Evolutionary conservation across 1,140 invertebrate genomes (phyloP).

Genomic region (Cheumatopsyche charites): DNA sequence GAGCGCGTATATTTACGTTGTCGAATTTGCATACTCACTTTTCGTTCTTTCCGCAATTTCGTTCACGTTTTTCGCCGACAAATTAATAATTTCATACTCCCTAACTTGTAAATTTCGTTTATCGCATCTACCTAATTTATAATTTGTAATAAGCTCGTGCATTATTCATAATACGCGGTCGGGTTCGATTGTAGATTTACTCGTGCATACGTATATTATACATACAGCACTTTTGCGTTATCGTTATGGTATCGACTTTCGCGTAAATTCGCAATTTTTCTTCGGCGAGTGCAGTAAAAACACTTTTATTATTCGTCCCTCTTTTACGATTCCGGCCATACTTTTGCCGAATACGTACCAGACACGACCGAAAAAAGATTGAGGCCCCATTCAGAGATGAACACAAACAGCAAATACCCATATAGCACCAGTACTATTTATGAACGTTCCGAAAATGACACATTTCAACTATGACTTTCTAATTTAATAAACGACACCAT

Average conservation of each 20-base stretch:
- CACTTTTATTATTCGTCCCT: neutral
- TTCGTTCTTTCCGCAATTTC: conserved; percentile 1
- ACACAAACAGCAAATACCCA: no score
- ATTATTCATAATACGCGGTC: conserved; percentile 12
- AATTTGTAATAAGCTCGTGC: conserved; percentile 19
- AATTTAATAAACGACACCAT: no score
- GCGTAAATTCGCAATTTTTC: conserved; percentile 15
- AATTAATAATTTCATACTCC: conserved; percentile 12
- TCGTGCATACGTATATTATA: no score
- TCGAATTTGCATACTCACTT: neutral
- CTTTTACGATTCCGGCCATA: neutral
- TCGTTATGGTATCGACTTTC: neutral
- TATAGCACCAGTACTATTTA: no score
- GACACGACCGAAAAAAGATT: no score
- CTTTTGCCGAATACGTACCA: neutral
- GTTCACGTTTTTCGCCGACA: conserved; percentile 9
- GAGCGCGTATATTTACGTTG: conserved; percentile 1
- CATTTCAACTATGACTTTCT: no score
- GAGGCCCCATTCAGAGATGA: no score
- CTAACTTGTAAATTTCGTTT: conserved; percentile 20
- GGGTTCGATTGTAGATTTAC: neutral
- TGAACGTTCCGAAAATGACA: no score
- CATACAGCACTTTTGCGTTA: neutral
- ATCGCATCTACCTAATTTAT: conserved; percentile 6
- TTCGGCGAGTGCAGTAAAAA: conserved; percentile 1